Conservation (phyloP, 2,113 vertebrate genomes). For the Gymnogyps californianus region DNA sequence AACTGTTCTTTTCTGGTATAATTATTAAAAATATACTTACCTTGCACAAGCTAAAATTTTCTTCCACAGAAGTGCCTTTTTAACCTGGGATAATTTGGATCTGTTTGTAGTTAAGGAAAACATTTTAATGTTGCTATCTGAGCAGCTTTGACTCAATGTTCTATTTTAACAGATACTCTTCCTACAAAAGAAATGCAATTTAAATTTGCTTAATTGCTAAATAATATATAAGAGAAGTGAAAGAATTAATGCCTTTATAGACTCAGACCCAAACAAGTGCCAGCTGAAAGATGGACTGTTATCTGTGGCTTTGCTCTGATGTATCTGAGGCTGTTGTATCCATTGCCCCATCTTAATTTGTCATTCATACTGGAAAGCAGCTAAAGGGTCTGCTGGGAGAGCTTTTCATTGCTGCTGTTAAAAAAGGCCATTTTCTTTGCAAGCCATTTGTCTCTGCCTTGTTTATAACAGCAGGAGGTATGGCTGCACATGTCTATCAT, state of each 20-base stretch:
- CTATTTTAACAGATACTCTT: not conserved
- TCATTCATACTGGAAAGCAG: not conserved
- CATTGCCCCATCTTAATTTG: not conserved
- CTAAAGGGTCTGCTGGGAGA: conserved; percentile 20
- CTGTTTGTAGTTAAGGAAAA: not conserved
- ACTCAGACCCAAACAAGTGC: not conserved
- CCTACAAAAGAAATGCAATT: not conserved
- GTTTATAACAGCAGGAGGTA: not conserved
- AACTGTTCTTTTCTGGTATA: not conserved
- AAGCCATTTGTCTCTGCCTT: not conserved
- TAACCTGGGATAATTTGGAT: not conserved
- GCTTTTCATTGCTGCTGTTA: not conserved
- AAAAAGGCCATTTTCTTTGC: not conserved
- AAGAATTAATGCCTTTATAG: not conserved
- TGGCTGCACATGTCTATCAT: not conserved
- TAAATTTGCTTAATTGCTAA: not conserved
- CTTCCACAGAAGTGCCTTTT: not conserved
- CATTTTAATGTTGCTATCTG: not conserved
- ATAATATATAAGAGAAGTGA: not conserved
- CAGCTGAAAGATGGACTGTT: not conserved
- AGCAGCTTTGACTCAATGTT: not conserved
- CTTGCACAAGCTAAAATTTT: not conserved
- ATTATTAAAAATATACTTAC: not conserved
- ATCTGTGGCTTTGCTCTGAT: not conserved
- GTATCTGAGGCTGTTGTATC: not conserved